Evolutionary conservation across 2,797 vertebrate species (phyloP), one percentile per base, ranked within the genome.

Genomic region (Oryzias dopingdopingensis): DNA sequence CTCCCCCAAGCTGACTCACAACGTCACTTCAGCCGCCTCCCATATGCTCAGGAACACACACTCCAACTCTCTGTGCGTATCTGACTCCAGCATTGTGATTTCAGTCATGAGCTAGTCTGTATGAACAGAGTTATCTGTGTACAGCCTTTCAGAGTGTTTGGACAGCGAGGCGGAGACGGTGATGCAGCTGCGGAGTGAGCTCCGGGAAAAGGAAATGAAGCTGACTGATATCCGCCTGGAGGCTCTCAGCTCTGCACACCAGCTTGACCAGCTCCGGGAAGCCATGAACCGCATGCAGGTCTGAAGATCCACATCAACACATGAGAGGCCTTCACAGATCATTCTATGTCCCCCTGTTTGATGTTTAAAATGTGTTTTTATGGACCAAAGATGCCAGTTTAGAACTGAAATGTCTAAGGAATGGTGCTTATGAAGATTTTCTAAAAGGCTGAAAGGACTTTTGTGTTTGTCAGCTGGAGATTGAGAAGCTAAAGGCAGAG

Each of bases 281-380:
- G 93, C 96, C 49, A 99, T 99, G 97, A 99, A 98, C 90, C 92
- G 93, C 70, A 98, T 99, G 97, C 97, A 99, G 96, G 97, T 98
- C 65, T 68, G 71, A 23, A 37, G 1, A 55, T 24, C 14, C 37
- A 44, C 17, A 51, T 52, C 37, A 17, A 17, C 32, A 53, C 12
- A 45, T 14, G 1, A 42, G 14, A 44, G 4, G 26, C 26, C n/a
- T 4, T 56, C 26, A 48, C 7, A 49, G 20, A 20, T 2, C 20
- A 3, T 22, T 22, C 20, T 1, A 26, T 26, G 24, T 26, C 24
- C 24, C 5, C 26, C 5, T 20, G 10, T 46, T 17, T 37, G 26
- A 22, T 42, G 8, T n/a, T 1, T 3, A 8, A 32, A 10, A 12
- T 32, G 29, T 32, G 7, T 32, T 32, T 32, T 10, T n/a, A 23